Evolutionary conservation across 2,888 invertebrate genomes (phyloP).

Genomic region (Thelaira solivaga): DNA sequence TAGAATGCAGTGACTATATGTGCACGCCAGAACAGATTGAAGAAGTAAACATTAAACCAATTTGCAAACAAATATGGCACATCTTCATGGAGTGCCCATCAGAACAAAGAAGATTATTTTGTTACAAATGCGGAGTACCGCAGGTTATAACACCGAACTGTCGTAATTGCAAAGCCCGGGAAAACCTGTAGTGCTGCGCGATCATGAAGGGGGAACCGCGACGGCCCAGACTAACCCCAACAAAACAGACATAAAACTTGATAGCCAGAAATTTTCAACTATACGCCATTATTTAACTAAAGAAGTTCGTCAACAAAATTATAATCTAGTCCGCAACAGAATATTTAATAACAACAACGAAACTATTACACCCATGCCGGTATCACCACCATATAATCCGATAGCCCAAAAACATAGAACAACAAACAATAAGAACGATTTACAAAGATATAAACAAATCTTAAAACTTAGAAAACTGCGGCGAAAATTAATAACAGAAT

Average conservation of each 20-base stretch:
- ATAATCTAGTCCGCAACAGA: too few relatives aligned
- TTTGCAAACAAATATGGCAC: neutral
- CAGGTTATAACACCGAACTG: neutral
- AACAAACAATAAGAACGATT: too few relatives aligned
- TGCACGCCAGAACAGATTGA: neutral
- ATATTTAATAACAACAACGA: too few relatives aligned
- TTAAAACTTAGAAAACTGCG: too few relatives aligned
- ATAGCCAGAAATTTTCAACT: neutral
- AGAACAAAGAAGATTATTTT: neutral
- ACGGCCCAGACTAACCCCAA: neutral
- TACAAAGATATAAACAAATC: too few relatives aligned
- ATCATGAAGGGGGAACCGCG: neutral
- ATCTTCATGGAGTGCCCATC: neutral
- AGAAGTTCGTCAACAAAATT: too few relatives aligned
- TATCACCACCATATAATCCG: too few relatives aligned
- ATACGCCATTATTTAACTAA: neutral
- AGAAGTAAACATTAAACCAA: neutral
- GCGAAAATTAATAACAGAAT: too few relatives aligned
- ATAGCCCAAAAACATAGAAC: too few relatives aligned
- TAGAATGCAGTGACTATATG: neutral
- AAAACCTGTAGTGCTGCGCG: neutral
- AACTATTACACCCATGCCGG: too few relatives aligned
- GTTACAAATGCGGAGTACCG: neutral
- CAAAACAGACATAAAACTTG: neutral
- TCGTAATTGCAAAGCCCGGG: neutral